Base-by-base conservation (phyloP, 1,140 invertebrate genomes). In the Parapsyche elsis region DNA sequence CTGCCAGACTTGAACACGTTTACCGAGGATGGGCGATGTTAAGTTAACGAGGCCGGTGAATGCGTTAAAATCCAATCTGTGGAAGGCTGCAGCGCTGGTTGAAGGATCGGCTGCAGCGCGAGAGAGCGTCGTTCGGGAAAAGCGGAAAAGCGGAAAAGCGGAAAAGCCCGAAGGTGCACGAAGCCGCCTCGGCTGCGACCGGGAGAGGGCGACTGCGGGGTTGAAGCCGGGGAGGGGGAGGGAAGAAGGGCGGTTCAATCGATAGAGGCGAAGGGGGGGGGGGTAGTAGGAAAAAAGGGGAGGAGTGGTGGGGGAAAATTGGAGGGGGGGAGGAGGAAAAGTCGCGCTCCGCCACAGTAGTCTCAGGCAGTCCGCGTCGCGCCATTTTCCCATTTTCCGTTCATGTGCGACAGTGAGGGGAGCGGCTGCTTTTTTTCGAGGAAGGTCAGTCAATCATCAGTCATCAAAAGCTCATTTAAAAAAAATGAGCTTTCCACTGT, bases 341-440 rank as follows among this genome's bases (percentile, higher is more conserved):
- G 57, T n/a, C 44, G 76, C n/a, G 76, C 45, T 61, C 74, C 80
- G 80, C 80, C 75, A 81, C 53, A 67, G n/a, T n/a, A n/a, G 45
- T 21, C 23, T 24, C 44, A 5, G 71, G 2, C 19, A 14, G 44
- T n/a, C 49, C 21, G 23, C 61, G 44, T 71, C 74, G 67, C 67
- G 46, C 71, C 57, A 75, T 84, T 81, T 81, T 80, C 45, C 73
- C 73, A n/a, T n/a, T n/a, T n/a, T n/a, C 73, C 87, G 87, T 89
- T 92, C 90, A 92, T 92, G 91, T 92, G 91, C 85, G 91, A 92
- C 89, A 91, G 90, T 88, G 91, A 90, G 88, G 91, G 90, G 85
- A 90, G 90, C 84, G 91, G 92, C 85, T 92, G 92, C 87, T 92
- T 92, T 87, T 92, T 92, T 86, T 90, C 90, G 81, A 89, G 90